A percentile compares a stretch with the other conserved stretches of the same genome.
Conservation (phyloP, 2,113 vertebrate species). For the Aleadryas rufinucha region DNA sequence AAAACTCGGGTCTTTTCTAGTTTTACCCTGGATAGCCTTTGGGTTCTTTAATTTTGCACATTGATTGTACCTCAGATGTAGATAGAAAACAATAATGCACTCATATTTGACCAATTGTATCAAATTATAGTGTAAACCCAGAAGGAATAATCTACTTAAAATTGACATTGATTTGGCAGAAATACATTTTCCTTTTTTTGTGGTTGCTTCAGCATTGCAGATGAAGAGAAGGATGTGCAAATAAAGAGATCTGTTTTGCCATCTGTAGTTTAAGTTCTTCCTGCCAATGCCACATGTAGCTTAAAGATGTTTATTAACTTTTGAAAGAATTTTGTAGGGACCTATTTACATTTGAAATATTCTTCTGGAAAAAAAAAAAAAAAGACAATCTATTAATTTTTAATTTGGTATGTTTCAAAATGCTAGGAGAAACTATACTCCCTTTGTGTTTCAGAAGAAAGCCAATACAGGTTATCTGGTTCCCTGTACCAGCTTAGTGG, state of each 20-base stretch:
- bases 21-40: not conserved
- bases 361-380: not conserved
- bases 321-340: not conserved
- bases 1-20: not conserved
- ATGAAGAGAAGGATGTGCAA: constrained; percentile 75
- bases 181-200: not conserved
- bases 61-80: not conserved
- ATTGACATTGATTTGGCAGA: constrained; percentile 63
- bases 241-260: constrained; percentile 78
- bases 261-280: constrained; percentile 74
- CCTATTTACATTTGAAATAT: constrained; percentile 13
- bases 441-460: not conserved
- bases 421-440: not conserved
- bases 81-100: not conserved
- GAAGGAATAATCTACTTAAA: constrained; percentile 54
- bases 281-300: constrained; percentile 65
- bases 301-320: constrained; percentile 69
- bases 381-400: not conserved
- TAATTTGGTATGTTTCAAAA: constrained; percentile 12
- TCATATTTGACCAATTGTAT: constrained; percentile 48
- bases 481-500: not conserved
- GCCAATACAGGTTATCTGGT: not conserved
- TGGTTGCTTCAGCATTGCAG: constrained; percentile 62
- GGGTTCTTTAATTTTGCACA: not conserved
- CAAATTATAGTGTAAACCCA: constrained; percentile 33